Conservation (phyloP, 2,888 invertebrate genomes). For the Mesorhabditis spiculigera region DNA sequence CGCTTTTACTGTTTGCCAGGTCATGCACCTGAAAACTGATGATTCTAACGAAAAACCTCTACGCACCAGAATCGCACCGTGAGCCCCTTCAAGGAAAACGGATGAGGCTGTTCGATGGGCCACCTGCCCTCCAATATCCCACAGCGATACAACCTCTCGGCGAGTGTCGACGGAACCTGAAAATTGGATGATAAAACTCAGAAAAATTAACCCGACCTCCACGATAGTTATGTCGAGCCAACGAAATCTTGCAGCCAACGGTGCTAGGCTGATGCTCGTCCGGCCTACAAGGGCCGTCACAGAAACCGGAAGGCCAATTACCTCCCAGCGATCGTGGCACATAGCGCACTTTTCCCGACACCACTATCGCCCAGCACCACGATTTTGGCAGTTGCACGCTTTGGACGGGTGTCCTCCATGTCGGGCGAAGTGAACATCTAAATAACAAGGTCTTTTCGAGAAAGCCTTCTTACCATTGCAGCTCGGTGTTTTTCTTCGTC, state of each 20-base stretch:
- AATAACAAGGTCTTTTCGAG: background rate
- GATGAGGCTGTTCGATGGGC: conserved; percentile 75
- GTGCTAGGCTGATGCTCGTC: conserved; percentile 87
- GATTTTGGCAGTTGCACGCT: conserved; percentile 67
- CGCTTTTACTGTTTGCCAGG: conserved; percentile 89
- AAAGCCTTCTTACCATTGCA: background rate
- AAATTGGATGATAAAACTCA: background rate
- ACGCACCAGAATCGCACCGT: conserved; percentile 85
- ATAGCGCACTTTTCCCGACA: conserved; percentile 76
- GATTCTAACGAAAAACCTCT: background rate
- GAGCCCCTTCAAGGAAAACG: conserved; percentile 83
- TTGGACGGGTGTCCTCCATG: background rate
- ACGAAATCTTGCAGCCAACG: conserved; percentile 75
- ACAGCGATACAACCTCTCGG: conserved; percentile 73
- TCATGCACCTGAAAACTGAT: conserved; percentile 71
- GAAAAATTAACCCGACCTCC: conserved; percentile 40
- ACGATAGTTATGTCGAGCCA: conserved; percentile 68
- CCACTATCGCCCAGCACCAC: conserved; percentile 89
- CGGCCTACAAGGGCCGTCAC: conserved; percentile 60
- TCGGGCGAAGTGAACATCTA: conserved; percentile 2
- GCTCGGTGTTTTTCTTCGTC: conserved; percentile 9
- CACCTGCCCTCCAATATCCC: conserved; percentile 93
- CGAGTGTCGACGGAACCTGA: conserved; percentile 41
- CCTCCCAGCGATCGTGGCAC: conserved; percentile 34
- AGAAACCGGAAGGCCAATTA: conserved; percentile 16